Conservation (phyloP, 2,797 vertebrate genomes). For the Takifugu ocellatus region DNA sequence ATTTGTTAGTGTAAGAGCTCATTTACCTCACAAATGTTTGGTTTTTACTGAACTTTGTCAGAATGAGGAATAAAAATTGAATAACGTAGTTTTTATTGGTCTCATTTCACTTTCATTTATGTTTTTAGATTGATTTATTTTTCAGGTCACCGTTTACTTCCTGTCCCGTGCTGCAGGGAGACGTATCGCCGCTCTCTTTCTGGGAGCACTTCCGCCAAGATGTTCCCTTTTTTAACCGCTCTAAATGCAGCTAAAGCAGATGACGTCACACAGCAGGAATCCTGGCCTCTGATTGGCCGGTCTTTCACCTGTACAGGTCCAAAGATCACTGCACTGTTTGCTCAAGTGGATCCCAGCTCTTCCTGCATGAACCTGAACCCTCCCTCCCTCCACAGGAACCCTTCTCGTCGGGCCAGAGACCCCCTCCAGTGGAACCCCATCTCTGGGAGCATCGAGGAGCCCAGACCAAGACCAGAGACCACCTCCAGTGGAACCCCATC, state of each 20-base stretch:
- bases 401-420: background rate
- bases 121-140: no score
- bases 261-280: no score
- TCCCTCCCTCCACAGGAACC: conserved; percentile 8
- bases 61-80: no score
- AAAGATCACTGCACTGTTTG: conserved; percentile 76
- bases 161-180: no score
- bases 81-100: no score
- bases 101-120: no score
- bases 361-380: conserved; percentile 44
- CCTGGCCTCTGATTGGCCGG: conserved; percentile 43
- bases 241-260: no score
- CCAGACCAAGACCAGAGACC: background rate
- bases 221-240: conserved; percentile 6
- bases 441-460: conserved; percentile 10
- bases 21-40: no score
- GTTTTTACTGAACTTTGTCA: no score
- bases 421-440: background rate
- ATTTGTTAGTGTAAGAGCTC: no score
- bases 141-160: no score
- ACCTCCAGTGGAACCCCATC: background rate
- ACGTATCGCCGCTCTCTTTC: no score
- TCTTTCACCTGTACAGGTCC: conserved; percentile 58
- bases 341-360: conserved; percentile 40
- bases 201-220: background rate